Evolutionary conservation across 92 coral and sea anemone species (phyloP).

Genomic region (Galaxea fascicularis): DNA sequence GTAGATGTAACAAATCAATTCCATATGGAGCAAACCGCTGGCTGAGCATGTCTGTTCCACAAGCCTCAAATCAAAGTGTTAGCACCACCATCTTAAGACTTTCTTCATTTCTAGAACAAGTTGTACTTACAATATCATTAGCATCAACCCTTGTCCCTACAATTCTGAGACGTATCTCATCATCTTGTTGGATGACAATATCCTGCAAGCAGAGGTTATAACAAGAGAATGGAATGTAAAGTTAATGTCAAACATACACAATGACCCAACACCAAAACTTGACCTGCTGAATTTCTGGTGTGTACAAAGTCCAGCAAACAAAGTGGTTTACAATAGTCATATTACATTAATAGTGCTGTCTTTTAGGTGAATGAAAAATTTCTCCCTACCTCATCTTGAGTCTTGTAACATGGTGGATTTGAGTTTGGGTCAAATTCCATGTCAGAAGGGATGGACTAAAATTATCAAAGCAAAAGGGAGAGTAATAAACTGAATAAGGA

Average conservation of each 20-base stretch:
- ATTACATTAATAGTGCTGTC: too few species aligned
- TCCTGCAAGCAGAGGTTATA: constrained; percentile 60
- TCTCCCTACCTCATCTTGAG: constrained; percentile 86
- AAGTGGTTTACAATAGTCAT: too few species aligned
- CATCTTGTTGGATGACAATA: constrained; percentile 94
- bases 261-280: too few species aligned
- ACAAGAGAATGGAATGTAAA: not conserved
- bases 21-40: not conserved
- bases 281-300: too few species aligned
- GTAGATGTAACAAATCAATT: too few species aligned
- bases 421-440: constrained; percentile 97
- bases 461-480: not conserved
- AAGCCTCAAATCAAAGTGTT: too few species aligned
- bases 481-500: too few species aligned
- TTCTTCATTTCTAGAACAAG: too few species aligned
- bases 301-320: too few species aligned
- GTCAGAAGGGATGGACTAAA: constrained; percentile 94
- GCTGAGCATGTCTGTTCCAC: too few species aligned
- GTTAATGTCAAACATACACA: too few species aligned
- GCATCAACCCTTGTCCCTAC: constrained; percentile 99
- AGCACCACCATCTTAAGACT: too few species aligned
- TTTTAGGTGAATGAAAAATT: not conserved
- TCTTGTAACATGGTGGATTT: constrained; percentile 96
- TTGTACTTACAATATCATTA: constrained; percentile 91
- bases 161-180: constrained; percentile 92